phyloP scores from a whole-genome alignment of 2,797 vertebrate genomes.

The Zenarchopterus dispar region DNA sequence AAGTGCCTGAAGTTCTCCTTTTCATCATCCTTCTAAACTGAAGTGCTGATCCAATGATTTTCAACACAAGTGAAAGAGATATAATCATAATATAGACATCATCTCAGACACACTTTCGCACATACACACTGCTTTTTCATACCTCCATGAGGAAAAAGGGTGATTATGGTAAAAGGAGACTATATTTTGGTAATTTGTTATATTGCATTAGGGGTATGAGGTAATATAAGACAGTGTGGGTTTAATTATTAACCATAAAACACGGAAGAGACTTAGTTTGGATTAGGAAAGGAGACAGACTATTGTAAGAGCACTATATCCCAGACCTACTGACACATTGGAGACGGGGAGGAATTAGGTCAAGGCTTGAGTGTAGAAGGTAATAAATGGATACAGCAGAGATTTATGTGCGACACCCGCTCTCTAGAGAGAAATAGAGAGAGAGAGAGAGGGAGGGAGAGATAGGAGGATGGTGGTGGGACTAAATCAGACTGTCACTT shows the following conservation, averaged over 20 bases:
- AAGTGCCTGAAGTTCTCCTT: constrained; percentile 37
- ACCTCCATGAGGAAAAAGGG: constrained; percentile 22
- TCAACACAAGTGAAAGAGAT: constrained; percentile 22
- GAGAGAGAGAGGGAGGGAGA: constrained; percentile 55
- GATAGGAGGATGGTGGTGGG: constrained; percentile 70
- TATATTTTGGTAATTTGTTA: constrained; percentile 49
- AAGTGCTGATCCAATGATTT: constrained; percentile 34
- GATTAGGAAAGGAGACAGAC: constrained; percentile 47
- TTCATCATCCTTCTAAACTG: constrained; percentile 41
- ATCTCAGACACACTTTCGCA: constrained; percentile 20
- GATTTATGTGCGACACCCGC: constrained; percentile 72
- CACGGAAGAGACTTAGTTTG: constrained; percentile 46
- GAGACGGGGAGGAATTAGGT: constrained; percentile 72
- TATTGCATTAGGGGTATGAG: constrained; percentile 56
- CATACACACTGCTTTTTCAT: constrained; percentile 16
- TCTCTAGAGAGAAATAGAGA: constrained; percentile 62
- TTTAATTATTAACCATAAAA: constrained; percentile 67
- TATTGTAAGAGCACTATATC: constrained; percentile 56
- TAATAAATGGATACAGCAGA: constrained; percentile 74
- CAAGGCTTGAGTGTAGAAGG: constrained; percentile 68
- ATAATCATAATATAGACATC: constrained; percentile 26
- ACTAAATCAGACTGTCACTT: constrained; percentile 77
- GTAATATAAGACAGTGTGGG: constrained; percentile 57
- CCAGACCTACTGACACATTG: constrained; percentile 73
- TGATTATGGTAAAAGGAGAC: constrained; percentile 44